Evolutionary conservation across 2,113 vertebrate genomes (phyloP), one percentile per base, ranked within the genome.

Genomic region (Dunckerocampus dactyliophorus): DNA sequence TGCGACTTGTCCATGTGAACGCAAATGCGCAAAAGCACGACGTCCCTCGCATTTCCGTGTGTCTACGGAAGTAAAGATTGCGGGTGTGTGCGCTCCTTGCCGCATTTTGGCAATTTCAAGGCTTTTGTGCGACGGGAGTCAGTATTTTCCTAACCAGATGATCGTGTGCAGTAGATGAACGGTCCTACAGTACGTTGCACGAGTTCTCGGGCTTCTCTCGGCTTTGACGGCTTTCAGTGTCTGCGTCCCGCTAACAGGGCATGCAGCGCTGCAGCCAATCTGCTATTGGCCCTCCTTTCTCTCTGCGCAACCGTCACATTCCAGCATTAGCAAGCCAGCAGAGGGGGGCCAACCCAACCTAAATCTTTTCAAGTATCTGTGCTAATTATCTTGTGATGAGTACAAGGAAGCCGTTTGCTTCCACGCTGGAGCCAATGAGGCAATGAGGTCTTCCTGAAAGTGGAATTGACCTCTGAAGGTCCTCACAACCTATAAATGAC

Each of bases 221-320:
- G n/a, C 9, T 37, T 37, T 37, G 34, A 37, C 34, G 9, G 47
- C 65, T 63, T 69, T 72, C 64, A 50, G n/a, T 47, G n/a, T 53
- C 51, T 53, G 72, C 65, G 65, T 72, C 53, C 17, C 65, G 13
- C 68, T 76, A 87, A 83, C 65, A 59, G 42, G 71, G 83, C 79
- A 81, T 72, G n/a, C n/a, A n/a, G n/a, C n/a, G n/a, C n/a, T n/a
- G n/a, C n/a, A n/a, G n/a, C 79, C 67, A 83, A 84, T 84, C 75
- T 59, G 49, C 71, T 73, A 81, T 69, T 74, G 74, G 72, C 47
- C 19, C 19, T 59, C 68, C 72, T 85, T 84, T 85, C 78, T 85
- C 85, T 71, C 71, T 74, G 77, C 51, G 69, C 82, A 82, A 87
- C 85, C 79, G 77, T 81, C 77, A 80, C 85, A 87, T 88, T 88